A percentile compares a stretch with the other conserved stretches of the same genome.
phyloP scores from a whole-genome alignment of 1,140 invertebrate species.

The Micrasema longulum region DNA sequence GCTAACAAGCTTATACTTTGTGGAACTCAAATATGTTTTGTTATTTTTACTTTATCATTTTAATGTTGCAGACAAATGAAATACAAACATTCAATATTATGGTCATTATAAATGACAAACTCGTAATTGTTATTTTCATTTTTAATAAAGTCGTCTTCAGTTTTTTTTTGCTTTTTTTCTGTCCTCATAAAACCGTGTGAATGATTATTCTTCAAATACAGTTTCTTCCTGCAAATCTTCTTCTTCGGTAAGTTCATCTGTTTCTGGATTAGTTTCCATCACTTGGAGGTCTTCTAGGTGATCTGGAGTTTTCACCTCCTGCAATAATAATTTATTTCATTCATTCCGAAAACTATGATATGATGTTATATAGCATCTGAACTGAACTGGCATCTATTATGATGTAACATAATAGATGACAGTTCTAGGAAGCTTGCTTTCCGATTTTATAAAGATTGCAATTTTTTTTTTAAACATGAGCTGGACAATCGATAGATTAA shows the following conservation, averaged over 20 bases:
- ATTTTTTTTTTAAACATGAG: not conserved
- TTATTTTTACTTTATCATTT: too few species aligned
- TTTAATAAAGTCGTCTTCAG: too few species aligned
- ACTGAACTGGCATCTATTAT: not conserved
- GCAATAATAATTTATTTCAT: not conserved
- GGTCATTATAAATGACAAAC: too few species aligned
- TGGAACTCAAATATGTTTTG: too few species aligned
- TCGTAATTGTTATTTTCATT: too few species aligned
- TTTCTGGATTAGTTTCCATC: not conserved
- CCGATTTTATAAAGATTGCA: not conserved
- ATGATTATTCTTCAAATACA: conserved; percentile 8
- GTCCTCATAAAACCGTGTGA: not conserved
- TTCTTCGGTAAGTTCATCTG: not conserved
- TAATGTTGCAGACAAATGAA: too few species aligned
- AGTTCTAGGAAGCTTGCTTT: not conserved
- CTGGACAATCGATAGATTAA: not conserved
- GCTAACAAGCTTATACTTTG: too few species aligned
- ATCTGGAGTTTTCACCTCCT: not conserved
- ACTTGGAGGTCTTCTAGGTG: not conserved
- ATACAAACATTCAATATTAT: too few species aligned
- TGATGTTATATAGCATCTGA: not conserved
- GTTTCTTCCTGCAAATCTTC: conserved; percentile 9
- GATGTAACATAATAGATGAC: not conserved
- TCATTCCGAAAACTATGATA: not conserved
- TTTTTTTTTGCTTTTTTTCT: too few species aligned